Conservation (phyloP, 2,888 invertebrate species). For the Glyphotaelius pellucidus region DNA sequence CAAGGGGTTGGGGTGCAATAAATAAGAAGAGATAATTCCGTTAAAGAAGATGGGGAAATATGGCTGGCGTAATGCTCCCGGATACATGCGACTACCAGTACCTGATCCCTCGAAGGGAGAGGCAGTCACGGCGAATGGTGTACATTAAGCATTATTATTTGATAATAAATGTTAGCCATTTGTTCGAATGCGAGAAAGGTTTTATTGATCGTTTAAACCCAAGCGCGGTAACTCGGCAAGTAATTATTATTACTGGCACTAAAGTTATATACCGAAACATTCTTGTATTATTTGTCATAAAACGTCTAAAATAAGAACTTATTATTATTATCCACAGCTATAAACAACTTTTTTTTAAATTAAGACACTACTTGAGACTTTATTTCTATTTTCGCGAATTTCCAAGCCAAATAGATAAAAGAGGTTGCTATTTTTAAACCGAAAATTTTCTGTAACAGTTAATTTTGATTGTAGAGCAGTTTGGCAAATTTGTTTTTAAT, state of each 20-base stretch:
- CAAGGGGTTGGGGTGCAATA: slow-evolving; percentile 18
- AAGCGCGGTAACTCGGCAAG: too few relatives aligned
- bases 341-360: not conserved
- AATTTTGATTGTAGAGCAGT: not conserved
- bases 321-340: not conserved
- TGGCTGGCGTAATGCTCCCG: not conserved
- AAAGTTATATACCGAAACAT: not conserved
- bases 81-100: not conserved
- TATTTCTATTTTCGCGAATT: not conserved
- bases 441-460: not conserved
- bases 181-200: not conserved
- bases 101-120: slow-evolving; percentile 14
- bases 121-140: not conserved
- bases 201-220: not conserved
- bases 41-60: slow-evolving; percentile 19
- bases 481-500: not conserved
- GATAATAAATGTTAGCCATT: slow-evolving; percentile 9
- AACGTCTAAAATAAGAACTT: not conserved
- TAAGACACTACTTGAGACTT: not conserved
- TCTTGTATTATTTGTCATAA: not conserved
- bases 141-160: slow-evolving; percentile 15
- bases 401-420: not conserved
- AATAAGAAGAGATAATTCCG: slow-evolving; percentile 40
- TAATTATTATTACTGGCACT: too few relatives aligned
- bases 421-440: not conserved